phyloP scores from a whole-genome alignment of 2,797 vertebrate species.

The Triplophysa bombifrons region DNA sequence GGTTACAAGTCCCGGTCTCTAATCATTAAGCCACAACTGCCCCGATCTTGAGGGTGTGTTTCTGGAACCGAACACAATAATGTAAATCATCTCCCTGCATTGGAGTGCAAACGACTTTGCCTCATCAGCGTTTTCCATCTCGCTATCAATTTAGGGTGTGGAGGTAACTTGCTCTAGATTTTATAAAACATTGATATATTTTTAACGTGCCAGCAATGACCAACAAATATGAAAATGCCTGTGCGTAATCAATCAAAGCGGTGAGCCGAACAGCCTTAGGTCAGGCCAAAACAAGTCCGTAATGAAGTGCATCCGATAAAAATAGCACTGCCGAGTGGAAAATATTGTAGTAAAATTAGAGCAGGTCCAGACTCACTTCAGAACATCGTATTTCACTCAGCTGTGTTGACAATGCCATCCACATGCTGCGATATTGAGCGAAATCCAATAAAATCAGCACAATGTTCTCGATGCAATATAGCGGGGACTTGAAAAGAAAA shows the following conservation, averaged over 20 bases:
- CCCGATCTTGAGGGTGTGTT: slow-evolving; percentile 39
- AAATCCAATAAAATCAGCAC: not conserved
- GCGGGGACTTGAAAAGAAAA: not conserved
- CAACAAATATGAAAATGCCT: slow-evolving; percentile 40
- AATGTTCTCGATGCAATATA: not conserved
- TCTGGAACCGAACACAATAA: slow-evolving; percentile 47
- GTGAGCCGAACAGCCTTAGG: slow-evolving; percentile 28
- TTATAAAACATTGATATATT: slow-evolving; percentile 24
- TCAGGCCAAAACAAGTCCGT: slow-evolving; percentile 47
- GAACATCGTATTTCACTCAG: slow-evolving; percentile 21
- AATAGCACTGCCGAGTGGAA: slow-evolving; percentile 47
- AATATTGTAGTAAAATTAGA: slow-evolving; percentile 44
- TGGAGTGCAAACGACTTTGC: not conserved
- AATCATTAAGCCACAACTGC: too few relatives aligned
- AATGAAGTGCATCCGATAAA: slow-evolving; percentile 40
- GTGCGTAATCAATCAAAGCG: slow-evolving; percentile 19
- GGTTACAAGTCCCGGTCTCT: too few relatives aligned
- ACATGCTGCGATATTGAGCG: not conserved
- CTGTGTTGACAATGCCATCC: not conserved
- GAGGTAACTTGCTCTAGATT: slow-evolving; percentile 17
- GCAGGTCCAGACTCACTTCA: slow-evolving; percentile 21
- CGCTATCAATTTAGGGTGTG: slow-evolving; percentile 23
- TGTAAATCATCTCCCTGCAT: slow-evolving; percentile 41
- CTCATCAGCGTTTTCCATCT: slow-evolving; percentile 28
- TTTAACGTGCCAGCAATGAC: slow-evolving; percentile 18